Evolutionary conservation across 1,140 invertebrate species (phyloP), one percentile per base, ranked within the genome.

Genomic region (Heliconius hermathena): DNA sequence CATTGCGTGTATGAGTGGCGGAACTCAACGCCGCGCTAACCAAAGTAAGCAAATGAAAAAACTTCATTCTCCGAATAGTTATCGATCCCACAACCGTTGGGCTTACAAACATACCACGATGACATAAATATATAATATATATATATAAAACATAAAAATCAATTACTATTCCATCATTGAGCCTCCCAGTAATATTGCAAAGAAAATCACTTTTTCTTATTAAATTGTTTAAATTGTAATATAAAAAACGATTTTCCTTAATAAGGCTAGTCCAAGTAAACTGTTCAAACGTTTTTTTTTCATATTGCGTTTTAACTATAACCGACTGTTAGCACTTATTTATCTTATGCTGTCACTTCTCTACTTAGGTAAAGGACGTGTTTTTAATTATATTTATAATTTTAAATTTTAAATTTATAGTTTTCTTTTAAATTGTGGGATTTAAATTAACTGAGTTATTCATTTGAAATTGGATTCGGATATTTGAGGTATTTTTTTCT

Each of bases 191-290:
- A 29, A 29, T 29, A 3, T 3, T 29, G 1, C 54, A 57, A 57
- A 57, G 54, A 57, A 22, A 60, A 60, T 60, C 13, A 4, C 2
- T 60, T 57, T 11, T 13, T n/a, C 22, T 26, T 22, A 22, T 26
- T 11, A 22, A 60, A n/a, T n/a, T n/a, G n/a, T n/a, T n/a, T n/a
- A n/a, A n/a, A n/a, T 60, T 46, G 4, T 46, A 9, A 60, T 22
- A 66, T 22, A 57, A 66, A 66, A 66, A 66, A 66, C 8, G 22
- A 66, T 66, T 66, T 26, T 29, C 60, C 60, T 66, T 29, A 66
- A 66, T 26, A 16, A 66, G 60, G n/a, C n/a, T 57, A 8, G 6
- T n/a, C n/a, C 54, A 57, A 22, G n/a, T 57, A 22, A 20, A 20
- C 8, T n/a, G 54, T 20, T 54, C 54, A 22, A 57, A 11, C n/a